Conservation (phyloP, 2,113 vertebrate genomes). For the rabbit (Oryctolagus cuniculus) region DNA sequence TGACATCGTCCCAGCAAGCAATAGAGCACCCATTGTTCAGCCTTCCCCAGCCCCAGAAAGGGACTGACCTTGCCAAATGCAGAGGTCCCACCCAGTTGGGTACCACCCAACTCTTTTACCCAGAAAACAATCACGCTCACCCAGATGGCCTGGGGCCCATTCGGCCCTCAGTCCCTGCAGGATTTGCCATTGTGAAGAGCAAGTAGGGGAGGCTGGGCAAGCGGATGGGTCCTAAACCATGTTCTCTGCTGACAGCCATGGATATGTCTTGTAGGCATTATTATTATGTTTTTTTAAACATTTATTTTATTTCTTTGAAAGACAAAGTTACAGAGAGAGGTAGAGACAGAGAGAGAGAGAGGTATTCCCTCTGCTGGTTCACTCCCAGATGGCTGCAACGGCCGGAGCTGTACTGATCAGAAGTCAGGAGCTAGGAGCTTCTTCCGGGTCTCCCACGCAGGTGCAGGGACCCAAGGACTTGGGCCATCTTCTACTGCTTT, state of each 20-base stretch:
- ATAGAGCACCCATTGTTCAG: conserved; percentile 58
- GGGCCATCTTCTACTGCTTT: no score
- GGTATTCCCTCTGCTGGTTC: no score
- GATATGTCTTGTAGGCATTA: neutral
- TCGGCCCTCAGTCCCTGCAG: neutral
- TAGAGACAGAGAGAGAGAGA: no score
- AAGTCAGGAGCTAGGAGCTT: no score
- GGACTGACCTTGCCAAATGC: neutral
- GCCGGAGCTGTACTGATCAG: no score
- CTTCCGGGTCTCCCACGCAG: no score
- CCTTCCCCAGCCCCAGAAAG: neutral
- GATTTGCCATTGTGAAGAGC: neutral
- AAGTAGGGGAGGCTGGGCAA: neutral
- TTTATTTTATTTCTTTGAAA: no score
- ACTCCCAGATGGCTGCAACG: no score
- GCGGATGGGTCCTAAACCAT: neutral
- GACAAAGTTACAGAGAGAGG: no score
- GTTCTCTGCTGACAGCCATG: neutral
- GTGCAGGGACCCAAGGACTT: no score
- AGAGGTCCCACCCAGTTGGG: neutral
- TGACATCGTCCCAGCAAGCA: neutral
- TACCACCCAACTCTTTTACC: neutral
- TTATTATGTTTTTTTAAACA: neutral
- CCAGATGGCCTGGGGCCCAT: neutral
- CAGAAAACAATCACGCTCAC: neutral